Base-by-base conservation (phyloP, 2,797 vertebrate species). In the Parambassis ranga region DNA sequence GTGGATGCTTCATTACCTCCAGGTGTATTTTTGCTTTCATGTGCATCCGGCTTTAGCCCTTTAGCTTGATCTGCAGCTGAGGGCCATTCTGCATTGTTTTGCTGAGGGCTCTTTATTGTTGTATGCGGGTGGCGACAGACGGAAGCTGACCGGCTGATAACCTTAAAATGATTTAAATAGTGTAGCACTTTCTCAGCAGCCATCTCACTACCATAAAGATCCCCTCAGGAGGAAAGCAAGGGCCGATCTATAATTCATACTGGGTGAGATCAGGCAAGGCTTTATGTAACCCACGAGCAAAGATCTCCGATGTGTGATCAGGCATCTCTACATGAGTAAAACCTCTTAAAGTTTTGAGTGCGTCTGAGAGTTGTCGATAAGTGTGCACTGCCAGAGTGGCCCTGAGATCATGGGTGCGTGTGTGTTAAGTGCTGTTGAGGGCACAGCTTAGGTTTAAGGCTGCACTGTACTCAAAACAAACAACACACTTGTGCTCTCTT, bases 401-500 rank as follows among this genome's bases (percentile, higher is more conserved):
- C 62, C 36, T 68, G 57, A 63, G 61, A 76, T 79, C 51, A 66
- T 71, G 71, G 15, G 67, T 60, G 66, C 66, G 14, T 57, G 35
- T 57, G 23, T 42, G 55, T 64, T 27, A 53, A 37, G 63, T 48
- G 76, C 57, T 64, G 47, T 47, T 77, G 47, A 79, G 64, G 72
- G 62, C 70, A 68, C 63, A 73, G 66, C 68, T 74, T 68, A 71
- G 49, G 65, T 85, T 81, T 82, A 62, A 67, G 71, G 66, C 65
- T 64, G 50, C 48, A 49, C 65, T 76, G 56, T 74, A 63, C 65
- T 68, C 68, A 65, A 63, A 81, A 85, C 60, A 84, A 88, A 77
- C 73, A 53, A 32, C 56, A 61, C 42, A 50, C 58, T 74, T 71
- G 39, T 73, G 46, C 38, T 70, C 19, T 69, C 46, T 31, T 42